Conservation (phyloP, 2,113 vertebrate genomes). For the Alligator mississippiensis region DNA sequence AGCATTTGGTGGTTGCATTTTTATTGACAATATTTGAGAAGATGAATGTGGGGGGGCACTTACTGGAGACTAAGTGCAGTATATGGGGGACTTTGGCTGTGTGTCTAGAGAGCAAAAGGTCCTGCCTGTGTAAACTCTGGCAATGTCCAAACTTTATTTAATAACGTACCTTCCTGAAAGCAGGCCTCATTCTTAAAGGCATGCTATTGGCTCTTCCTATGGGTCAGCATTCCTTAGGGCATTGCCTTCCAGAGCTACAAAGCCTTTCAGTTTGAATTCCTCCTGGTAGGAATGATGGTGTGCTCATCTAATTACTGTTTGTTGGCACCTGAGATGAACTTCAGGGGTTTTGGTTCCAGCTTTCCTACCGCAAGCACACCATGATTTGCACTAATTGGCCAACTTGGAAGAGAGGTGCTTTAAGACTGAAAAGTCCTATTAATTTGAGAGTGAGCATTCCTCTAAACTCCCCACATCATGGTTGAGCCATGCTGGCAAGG, state of each 20-base stretch:
- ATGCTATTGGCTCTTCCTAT: background rate
- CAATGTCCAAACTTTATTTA: background rate
- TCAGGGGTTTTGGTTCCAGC: background rate
- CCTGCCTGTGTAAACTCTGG: background rate
- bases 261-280: background rate
- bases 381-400: background rate
- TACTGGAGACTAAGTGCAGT: background rate
- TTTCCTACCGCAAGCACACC: background rate
- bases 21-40: background rate
- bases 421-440: background rate
- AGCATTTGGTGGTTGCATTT: background rate
- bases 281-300: background rate
- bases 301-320: background rate
- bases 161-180: conserved; percentile 13
- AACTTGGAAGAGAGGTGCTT: background rate
- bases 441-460: background rate
- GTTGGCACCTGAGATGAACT: background rate
- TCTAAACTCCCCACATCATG: background rate
- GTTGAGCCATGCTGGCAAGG: background rate
- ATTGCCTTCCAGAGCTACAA: background rate
- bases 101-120: background rate
- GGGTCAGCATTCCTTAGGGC: background rate
- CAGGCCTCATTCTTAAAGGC: conserved; percentile 8
- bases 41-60: background rate
- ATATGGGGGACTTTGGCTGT: background rate